Evolutionary conservation across 2,113 vertebrate genomes (phyloP), one percentile per base, ranked within the genome.

Genomic region (Carassius carassius): DNA sequence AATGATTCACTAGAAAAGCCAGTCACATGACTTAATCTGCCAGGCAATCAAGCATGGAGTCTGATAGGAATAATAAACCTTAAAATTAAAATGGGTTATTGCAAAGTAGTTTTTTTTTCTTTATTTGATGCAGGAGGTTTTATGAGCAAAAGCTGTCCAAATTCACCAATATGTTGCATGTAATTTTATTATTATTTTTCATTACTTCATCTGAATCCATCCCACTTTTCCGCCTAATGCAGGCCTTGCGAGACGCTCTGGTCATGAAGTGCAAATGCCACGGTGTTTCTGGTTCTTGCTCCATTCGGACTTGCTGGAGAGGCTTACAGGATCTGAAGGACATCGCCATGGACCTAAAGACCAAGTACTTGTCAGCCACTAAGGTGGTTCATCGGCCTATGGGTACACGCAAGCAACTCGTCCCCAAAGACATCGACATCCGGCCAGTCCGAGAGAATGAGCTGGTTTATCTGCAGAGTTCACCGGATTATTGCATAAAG

Each of bases 221-320:
- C 9, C 12, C 23, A 14, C 17, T 3, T 25, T 0, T 1, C 62
- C 13, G 37, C 12, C 44, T 11, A 11, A 17, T 5, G 5, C 78
- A 99, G 98, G 97, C 92, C 58, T 92, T 99, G 88, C 94, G 93
- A 77, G 96, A 95, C 4, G 97, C 97, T 11, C 89, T 99, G 90
- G 98, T 99, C 89, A 95, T 97, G 95, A 99, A 99, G 92, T 99
- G 98, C 92, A 99, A 99, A 81, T 99, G 98, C 88, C 98, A 99
- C 0, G 98, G 98, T 1, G 98, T 99, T 5, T 99, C 98, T 1
- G 98, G 98, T 82, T 99, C 98, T 89, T 99, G 98, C 91, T 99
- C 98, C 56, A 97, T 99, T 90, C 96, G 97, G 89, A 99, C 98
- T 81, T 99, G 98, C 92, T 99, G 98, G 98, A 96, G 94, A 92